These are phyloP conservation scores for Carcinoscorpius rotundicauda DNA, from an alignment of 1,140 invertebrate species.

Conservation along the genomic window DNA sequence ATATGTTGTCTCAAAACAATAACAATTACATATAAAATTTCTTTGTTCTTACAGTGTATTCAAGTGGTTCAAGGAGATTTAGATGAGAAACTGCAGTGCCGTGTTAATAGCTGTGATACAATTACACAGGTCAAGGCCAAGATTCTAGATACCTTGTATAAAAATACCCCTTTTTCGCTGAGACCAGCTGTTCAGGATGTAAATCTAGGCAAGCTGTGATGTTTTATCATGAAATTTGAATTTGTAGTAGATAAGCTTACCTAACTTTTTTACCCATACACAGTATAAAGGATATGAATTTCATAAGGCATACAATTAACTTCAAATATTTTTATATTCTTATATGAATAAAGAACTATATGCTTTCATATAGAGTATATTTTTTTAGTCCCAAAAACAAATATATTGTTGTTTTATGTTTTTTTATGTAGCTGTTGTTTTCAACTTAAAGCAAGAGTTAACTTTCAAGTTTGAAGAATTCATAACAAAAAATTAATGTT, in stretches of 20 bases:
- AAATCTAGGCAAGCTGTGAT: conserved; percentile 48
- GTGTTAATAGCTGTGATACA: conserved; percentile 95
- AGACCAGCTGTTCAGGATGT: conserved; percentile 81
- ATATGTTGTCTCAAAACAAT: no score
- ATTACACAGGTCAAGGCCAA: conserved; percentile 97
- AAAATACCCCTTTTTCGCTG: conserved; percentile 84
- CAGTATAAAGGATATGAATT: no score
- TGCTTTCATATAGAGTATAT: no score
- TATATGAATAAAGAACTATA: no score
- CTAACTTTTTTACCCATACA: not conserved
- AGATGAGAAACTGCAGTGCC: conserved; percentile 88
- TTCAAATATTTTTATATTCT: no score
- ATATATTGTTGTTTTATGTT: no score
- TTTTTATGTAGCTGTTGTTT: no score
- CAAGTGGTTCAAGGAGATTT: conserved; percentile 68
- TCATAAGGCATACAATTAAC: no score
- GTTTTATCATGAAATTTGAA: no score
- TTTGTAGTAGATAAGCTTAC: not conserved
- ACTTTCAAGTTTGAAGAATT: not conserved
- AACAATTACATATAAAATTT: not conserved
- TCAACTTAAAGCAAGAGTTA: no score
- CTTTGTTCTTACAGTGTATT: conserved; percentile 13
- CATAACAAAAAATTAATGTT: conserved; percentile 11
- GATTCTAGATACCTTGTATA: conserved; percentile 93
- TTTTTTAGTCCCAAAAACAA: no score